A percentile compares a stretch with the other conserved stretches of the same genome.
These are phyloP conservation scores for Neoseiulus cucumeris DNA, from an alignment of 1,140 invertebrate species.

Conservation along the genomic window DNA sequence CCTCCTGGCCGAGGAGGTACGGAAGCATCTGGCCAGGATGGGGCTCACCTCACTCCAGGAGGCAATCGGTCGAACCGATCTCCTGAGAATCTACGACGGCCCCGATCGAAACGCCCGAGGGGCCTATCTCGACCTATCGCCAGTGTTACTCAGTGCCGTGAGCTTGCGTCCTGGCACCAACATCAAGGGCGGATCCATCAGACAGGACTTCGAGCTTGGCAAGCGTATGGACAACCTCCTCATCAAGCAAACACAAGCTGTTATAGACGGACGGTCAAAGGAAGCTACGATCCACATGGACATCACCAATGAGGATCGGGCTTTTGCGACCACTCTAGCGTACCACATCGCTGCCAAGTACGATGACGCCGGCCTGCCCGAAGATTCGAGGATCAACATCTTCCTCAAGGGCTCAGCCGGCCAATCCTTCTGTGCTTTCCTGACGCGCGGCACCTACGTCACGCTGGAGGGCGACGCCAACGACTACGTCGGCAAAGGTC, in stretches of 20 bases:
- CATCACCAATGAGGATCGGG: slow-evolving; percentile 74
- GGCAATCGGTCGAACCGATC: slow-evolving; percentile 77
- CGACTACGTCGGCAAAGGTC: slow-evolving; percentile 88
- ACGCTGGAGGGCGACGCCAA: slow-evolving; percentile 91
- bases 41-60: slow-evolving; percentile 78
- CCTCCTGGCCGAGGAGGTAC: slow-evolving; percentile 85
- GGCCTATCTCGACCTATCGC: slow-evolving; percentile 55
- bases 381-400: slow-evolving; percentile 59
- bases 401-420: slow-evolving; percentile 80
- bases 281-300: slow-evolving; percentile 47
- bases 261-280: slow-evolving; percentile 43
- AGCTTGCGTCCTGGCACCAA: slow-evolving; percentile 69
- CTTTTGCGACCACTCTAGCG: slow-evolving; percentile 79
- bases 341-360: slow-evolving; percentile 81
- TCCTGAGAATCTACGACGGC: slow-evolving; percentile 35
- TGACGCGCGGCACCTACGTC: slow-evolving; percentile 68
- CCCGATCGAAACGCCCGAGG: slow-evolving; percentile 51
- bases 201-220: slow-evolving; percentile 73
- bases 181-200: slow-evolving; percentile 66
- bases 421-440: slow-evolving; percentile 97
- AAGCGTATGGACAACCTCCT: slow-evolving; percentile 66
- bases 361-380: slow-evolving; percentile 65
- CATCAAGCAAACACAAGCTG: slow-evolving; percentile 47
- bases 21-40: slow-evolving; percentile 65
- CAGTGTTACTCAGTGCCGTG: slow-evolving; percentile 68